phyloP scores from a whole-genome alignment of 2,797 vertebrate species.

The Diglossa cyanea region DNA sequence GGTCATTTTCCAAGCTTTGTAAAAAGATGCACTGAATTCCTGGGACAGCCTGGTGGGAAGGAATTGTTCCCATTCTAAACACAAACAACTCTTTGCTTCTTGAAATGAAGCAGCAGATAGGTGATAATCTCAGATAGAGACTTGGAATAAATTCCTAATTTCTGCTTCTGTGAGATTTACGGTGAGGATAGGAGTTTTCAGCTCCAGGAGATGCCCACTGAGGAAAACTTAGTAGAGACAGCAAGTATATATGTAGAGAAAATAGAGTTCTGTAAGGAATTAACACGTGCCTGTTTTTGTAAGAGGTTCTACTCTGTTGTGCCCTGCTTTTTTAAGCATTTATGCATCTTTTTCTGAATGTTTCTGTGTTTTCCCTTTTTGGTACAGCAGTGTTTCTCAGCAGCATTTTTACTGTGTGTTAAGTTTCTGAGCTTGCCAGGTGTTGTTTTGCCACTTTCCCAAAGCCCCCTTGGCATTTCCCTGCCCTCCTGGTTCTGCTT shows the following conservation, averaged over 20 bases:
- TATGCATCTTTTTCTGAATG: rapidly evolving
- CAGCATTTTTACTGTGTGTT: rapidly evolving
- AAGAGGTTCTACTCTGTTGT: neutral
- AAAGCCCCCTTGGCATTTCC: neutral
- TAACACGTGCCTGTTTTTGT: neutral
- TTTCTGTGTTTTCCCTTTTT: neutral
- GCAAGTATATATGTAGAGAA: neutral
- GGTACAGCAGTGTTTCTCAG: neutral
- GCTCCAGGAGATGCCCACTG: neutral
- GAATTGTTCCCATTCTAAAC: neutral
- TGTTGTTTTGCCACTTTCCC: neutral
- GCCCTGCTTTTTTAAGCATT: neutral
- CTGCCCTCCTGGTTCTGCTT: neutral
- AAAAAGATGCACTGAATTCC: neutral
- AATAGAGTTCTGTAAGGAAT: neutral
- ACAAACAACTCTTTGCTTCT: neutral
- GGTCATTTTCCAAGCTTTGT: neutral
- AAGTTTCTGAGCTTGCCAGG: rapidly evolving
- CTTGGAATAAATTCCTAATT: neutral
- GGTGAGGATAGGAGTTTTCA: neutral
- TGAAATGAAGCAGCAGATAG: neutral
- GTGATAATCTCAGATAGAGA: neutral
- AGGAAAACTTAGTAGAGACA: neutral
- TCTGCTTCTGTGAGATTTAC: neutral
- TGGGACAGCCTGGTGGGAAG: neutral